Base-by-base conservation (phyloP, 1,140 invertebrate species). In the Frieseomelitta varia region DNA sequence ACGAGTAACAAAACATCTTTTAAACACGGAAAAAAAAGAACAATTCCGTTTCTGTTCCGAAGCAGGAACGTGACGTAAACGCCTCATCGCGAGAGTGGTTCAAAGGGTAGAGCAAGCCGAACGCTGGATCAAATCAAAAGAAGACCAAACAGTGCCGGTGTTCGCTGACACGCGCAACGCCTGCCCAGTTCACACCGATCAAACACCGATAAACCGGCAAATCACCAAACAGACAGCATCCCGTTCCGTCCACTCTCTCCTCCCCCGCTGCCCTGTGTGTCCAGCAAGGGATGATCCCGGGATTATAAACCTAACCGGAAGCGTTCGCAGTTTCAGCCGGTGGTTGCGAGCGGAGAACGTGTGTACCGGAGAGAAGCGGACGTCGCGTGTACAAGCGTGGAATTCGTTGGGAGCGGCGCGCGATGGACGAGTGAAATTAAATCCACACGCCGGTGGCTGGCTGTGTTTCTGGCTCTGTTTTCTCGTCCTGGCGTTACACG, bases 361-460 rank as follows among this genome's bases (percentile, higher is more conserved):
- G 8, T 6, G 6, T 8, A 8, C 39, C 6, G 39, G 6, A 47
- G 6, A 47, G 39, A 47, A 47, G 0, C 39, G 39, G 39, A 47
- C 39, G 39, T 47, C 39, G 39, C 39, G 39, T 47, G 39, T 47
- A 47, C 39, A 47, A 47, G 39, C 24, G 14, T 27, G 69, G 15
- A 14, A 53, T 72, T 72, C 69, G 69, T 72, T 72, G 27, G 47
- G 47, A n/a, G 69, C 6, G 47, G 39, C 47, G 19, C 69, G 69
- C n/a, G 69, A 72, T 72, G 53, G 69, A 72, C 47, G 69, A 47
- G 69, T 72, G 69, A 72, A 72, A 72, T 72, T 19, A 72, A 72
- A 72, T 72, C 69, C 69, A 15, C 47, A 12, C 68, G 34, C 30
- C 39, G 39, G 0, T n/a, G 39, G 39, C 39, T 39, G 30, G 24